Evolutionary conservation across 1,140 invertebrate genomes (phyloP).

Genomic region (Heterodera carotae): DNA sequence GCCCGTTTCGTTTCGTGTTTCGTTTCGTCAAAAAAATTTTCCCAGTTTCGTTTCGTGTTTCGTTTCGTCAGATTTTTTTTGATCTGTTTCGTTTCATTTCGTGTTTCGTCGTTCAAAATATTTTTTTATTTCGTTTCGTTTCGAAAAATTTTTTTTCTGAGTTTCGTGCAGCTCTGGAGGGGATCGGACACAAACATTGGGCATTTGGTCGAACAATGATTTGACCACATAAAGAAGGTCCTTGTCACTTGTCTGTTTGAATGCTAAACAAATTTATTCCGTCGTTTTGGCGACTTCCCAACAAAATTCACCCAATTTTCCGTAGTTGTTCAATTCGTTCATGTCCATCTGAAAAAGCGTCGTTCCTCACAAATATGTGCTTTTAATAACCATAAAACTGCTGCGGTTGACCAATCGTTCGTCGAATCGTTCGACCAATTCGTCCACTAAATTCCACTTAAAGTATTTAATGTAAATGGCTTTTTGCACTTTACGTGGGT

Average conservation of each 20-base stretch:
- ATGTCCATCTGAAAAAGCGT: slow-evolving; percentile 40
- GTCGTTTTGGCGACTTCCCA: not conserved
- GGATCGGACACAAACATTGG: slow-evolving; percentile 9
- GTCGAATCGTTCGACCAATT: slow-evolving; percentile 59
- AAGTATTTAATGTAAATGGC: not conserved
- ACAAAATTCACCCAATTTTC: slow-evolving; percentile 25
- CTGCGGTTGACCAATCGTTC: slow-evolving; percentile 43
- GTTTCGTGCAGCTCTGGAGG: no score
- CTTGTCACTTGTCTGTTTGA: slow-evolving; percentile 8
- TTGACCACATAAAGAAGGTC: slow-evolving; percentile 21
- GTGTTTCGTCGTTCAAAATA: no score
- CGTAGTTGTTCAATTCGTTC: slow-evolving; percentile 28
- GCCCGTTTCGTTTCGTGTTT: no score
- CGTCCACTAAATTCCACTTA: slow-evolving; percentile 37
- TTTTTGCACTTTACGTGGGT: slow-evolving; percentile 19
- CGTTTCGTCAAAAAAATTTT: no score
- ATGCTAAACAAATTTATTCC: not conserved
- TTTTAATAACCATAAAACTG: slow-evolving; percentile 49
- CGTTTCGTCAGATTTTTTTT: no score
- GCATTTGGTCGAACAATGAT: slow-evolving; percentile 17
- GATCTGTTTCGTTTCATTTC: no score
- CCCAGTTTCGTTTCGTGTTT: no score
- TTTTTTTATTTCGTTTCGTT: not conserved
- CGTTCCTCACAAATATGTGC: slow-evolving; percentile 11
- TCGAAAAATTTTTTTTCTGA: no score